phyloP scores from a whole-genome alignment of 2,113 vertebrate genomes.

The Colistium nudipinnis region DNA sequence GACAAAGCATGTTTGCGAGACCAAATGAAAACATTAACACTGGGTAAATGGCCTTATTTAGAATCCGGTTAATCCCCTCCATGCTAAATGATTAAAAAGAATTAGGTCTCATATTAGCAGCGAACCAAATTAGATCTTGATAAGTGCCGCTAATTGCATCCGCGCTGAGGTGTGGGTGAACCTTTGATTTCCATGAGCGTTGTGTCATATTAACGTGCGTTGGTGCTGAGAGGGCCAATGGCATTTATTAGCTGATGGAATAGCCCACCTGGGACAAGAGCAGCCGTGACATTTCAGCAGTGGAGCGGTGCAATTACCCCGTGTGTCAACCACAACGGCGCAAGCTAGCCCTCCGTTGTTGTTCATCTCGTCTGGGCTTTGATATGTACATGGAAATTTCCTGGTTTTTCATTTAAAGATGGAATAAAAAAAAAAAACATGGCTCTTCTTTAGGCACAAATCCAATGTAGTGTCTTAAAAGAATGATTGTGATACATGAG shows the following conservation, averaged over 20 bases:
- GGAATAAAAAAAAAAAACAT: not conserved
- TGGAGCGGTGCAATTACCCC: constrained; percentile 73
- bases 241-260: constrained; percentile 76
- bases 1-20: not conserved
- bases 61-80: constrained; percentile 37
- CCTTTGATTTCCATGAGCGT: constrained; percentile 52
- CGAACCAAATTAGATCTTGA: constrained; percentile 55
- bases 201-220: constrained; percentile 48
- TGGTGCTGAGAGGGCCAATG: constrained; percentile 53
- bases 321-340: constrained; percentile 63
- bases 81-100: constrained; percentile 49
- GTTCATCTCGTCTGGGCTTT: constrained; percentile 54
- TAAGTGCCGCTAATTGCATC: constrained; percentile 69
- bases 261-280: constrained; percentile 73
- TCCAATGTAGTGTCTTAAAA: constrained; percentile 1
- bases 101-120: constrained; percentile 44
- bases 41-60: constrained; percentile 23
- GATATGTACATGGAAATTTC: constrained; percentile 54
- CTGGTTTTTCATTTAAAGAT: constrained; percentile 31
- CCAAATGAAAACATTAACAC: constrained; percentile 22
- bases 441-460: constrained; percentile 8
- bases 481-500: no score
- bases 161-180: constrained; percentile 53
- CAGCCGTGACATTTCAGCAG: constrained; percentile 73
- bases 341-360: constrained; percentile 51